Evolutionary conservation across 2,888 invertebrate species (phyloP), one percentile per base, ranked within the genome.

Genomic region (Leistus spinibarbis): DNA sequence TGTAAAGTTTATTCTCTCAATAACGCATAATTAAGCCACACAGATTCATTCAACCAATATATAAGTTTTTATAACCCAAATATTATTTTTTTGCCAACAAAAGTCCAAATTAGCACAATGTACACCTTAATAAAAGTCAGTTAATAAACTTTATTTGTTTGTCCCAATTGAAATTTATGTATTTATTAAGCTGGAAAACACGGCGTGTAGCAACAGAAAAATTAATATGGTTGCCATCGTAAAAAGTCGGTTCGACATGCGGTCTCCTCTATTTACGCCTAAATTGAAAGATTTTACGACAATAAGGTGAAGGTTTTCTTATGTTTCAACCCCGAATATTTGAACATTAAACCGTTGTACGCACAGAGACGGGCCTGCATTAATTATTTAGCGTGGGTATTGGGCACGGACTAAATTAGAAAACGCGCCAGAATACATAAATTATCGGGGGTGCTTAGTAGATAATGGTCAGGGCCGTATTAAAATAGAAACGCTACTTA

Each of bases 271-370:
- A 65, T 56, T 72, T 56, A 72, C 72, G 72, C 65, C 65, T 27
- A 72, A 72, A 72, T 72, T n/a, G 72, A 72, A 72, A 72, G 65
- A 72, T 65, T 72, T 72, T 72, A 72, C 27, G 27, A 54, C 72
- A 40, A 40, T 7, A 40, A 40, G 10, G 13, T 22, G 40, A 64
- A 56, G 66, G 19, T 72, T 72, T 65, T 65, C 65, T 72, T 72
- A 66, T 72, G 66, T 66, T 72, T 57, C 65, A 19, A 65, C 56
- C 56, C 20, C 64, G 72, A 72, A 56, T 57, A 22, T 17, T 22
- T 22, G 13, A 60, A 19, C 17, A 60, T 19, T 19, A 60, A 19
- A 20, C 19, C 22, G 3, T 9, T 22, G 17, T n/a, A 3, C 17
- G 60, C n/a, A 19, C 60, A 13, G 19, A 40, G 40, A 40, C 40